Conservation (phyloP, 2,888 invertebrate genomes). For the Thalpophila matura region DNA sequence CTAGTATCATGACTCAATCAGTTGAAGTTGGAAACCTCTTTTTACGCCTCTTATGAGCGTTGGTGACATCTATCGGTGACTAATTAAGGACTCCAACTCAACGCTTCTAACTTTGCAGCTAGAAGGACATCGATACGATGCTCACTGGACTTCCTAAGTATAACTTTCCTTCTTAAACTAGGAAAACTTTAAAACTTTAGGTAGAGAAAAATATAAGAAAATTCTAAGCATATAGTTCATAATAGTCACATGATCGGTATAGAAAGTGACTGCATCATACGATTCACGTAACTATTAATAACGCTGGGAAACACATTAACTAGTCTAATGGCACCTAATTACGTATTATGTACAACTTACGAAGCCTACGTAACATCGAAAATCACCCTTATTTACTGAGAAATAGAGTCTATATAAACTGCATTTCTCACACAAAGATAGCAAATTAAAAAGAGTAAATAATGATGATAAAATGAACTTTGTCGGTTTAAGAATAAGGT, state of each 20-base stretch:
- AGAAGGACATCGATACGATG: too few species aligned
- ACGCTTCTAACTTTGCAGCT: too few species aligned
- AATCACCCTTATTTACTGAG: not conserved
- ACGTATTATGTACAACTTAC: constrained; percentile 14
- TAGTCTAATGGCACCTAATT: constrained; percentile 48
- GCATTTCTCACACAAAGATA: not conserved
- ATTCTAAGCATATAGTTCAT: not conserved
- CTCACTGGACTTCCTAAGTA: too few species aligned
- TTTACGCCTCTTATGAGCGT: too few species aligned
- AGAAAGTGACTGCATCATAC: constrained; percentile 44
- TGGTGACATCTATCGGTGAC: too few species aligned
- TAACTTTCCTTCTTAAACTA: too few species aligned
- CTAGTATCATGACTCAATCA: too few species aligned
- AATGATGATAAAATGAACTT: not conserved
- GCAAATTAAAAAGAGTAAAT: not conserved
- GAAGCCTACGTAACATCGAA: constrained; percentile 2
- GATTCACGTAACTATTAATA: constrained; percentile 37
- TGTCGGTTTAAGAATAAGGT: not conserved
- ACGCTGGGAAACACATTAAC: constrained; percentile 40
- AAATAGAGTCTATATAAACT: constrained; percentile 4
- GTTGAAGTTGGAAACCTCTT: too few species aligned
- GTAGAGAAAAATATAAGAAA: not conserved
- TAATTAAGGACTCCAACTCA: too few species aligned
- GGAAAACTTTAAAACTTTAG: not conserved
- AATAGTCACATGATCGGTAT: constrained; percentile 11